Evolutionary conservation across 2,888 invertebrate genomes (phyloP), one percentile per base, ranked within the genome.

Genomic region (Papilio demoleus): DNA sequence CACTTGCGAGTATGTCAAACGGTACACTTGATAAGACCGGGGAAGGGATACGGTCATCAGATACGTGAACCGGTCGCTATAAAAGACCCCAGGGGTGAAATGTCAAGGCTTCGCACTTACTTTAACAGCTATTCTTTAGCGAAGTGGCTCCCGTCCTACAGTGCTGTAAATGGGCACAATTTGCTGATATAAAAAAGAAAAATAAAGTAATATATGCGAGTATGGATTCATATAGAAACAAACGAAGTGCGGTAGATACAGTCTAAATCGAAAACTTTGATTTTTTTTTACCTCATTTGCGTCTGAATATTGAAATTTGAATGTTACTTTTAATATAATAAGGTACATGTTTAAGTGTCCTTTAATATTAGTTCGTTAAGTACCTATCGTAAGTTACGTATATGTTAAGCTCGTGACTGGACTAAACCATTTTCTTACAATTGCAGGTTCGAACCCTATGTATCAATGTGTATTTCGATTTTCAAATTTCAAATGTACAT

Each of bases 31-130:
- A 81, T 80, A 79, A 80, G 73, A 67, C 73, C 69, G 70, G 69
- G 65, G 71, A 71, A 71, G 78, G 78, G 78, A 73, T 74, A 73
- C 84, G 87, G 88, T 79, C 88, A 88, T 90, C 90, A 81, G 90
- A 88, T 89, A 85, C 74, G 73, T 74, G 73, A 73, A 75, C 75
- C 70, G 76, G 77, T 75, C 76, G 73, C 74, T 71, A 73, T 76
- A 77, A 79, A 77, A 73, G 79, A 77, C 79, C 80, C 82, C 82
- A 65, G 75, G 88, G 88, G 88, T 83, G 79, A 83, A 81, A 80
- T 85, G 88, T 86, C 87, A 84, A 78, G 80, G 76, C 79, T 85
- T 85, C 81, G 77, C 88, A 86, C 87, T 85, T 80, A 84, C 84
- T 58, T 74, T 67, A 63, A 74, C 81, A 81, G 83, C 36, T 75